Percentiles rank a stretch among this genome's conserved stretches.
Conservation (phyloP, 2,113 vertebrate species). For the Climacteris rufus region DNA sequence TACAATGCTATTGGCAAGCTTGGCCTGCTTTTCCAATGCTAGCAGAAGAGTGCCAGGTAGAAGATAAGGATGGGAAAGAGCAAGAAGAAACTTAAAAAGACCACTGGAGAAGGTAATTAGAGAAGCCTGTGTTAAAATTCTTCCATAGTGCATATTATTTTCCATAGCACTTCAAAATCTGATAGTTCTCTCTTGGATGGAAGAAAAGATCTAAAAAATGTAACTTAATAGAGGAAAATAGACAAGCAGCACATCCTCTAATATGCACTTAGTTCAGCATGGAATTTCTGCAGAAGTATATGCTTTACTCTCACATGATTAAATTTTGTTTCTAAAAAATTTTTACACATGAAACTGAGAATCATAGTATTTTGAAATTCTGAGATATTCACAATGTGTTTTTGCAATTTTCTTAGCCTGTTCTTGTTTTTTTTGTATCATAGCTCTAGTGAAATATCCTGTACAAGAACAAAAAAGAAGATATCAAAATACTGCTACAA, state of each 20-base stretch:
- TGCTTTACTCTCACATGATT: background rate
- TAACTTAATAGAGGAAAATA: background rate
- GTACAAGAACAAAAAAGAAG: background rate
- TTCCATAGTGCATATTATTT: background rate
- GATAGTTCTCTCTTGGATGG: background rate
- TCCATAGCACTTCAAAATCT: background rate
- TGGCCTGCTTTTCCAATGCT: background rate
- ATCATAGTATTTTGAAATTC: background rate
- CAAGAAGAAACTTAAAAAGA: background rate
- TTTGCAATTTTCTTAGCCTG: background rate
- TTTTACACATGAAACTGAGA: background rate
- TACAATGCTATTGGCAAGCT: background rate
- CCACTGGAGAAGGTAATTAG: background rate
- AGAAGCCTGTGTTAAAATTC: constrained; percentile 4
- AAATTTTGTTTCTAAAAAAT: background rate
- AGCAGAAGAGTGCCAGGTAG: background rate
- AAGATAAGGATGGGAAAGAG: background rate
- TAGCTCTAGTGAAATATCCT: background rate
- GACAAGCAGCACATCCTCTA: background rate
- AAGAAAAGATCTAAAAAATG: background rate
- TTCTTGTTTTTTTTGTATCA: background rate
- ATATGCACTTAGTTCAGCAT: background rate
- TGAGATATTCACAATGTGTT: background rate
- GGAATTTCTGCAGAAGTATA: background rate
- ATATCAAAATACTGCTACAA: background rate